Conservation (phyloP, 2,797 vertebrate genomes). For the Manis pentadactyla region DNA sequence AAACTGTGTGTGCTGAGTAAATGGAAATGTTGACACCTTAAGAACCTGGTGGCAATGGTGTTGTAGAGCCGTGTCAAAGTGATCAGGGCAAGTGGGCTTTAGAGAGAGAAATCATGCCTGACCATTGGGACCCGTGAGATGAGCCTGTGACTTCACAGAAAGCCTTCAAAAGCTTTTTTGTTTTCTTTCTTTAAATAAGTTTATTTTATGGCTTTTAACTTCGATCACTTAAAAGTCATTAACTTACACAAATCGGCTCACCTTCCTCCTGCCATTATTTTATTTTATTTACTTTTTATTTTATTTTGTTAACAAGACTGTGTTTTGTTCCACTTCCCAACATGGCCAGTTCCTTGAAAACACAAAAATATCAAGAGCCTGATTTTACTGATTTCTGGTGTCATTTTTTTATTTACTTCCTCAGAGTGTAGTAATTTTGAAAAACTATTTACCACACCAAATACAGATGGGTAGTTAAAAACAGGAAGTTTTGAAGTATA, state of each 20-base stretch:
- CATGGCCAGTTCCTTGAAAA: background rate
- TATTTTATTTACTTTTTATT: background rate
- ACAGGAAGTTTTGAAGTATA: background rate
- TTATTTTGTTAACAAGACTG: background rate
- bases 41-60: background rate
- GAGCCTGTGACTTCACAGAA: background rate
- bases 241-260: background rate
- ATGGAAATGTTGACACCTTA: background rate
- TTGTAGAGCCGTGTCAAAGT: background rate
- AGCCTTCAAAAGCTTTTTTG: background rate
- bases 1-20: background rate
- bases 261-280: background rate
- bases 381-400: background rate
- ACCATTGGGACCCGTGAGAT: background rate
- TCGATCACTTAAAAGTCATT: constrained; percentile 24
- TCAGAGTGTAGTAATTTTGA: background rate
- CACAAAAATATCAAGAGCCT: background rate
- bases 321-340: background rate
- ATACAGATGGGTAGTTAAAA: background rate
- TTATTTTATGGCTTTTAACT: background rate
- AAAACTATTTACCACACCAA: background rate
- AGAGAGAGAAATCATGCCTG: background rate
- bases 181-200: background rate
- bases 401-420: background rate
- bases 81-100: background rate